phyloP scores from a whole-genome alignment of 2,113 vertebrate genomes.

The Lycaon pictus region DNA sequence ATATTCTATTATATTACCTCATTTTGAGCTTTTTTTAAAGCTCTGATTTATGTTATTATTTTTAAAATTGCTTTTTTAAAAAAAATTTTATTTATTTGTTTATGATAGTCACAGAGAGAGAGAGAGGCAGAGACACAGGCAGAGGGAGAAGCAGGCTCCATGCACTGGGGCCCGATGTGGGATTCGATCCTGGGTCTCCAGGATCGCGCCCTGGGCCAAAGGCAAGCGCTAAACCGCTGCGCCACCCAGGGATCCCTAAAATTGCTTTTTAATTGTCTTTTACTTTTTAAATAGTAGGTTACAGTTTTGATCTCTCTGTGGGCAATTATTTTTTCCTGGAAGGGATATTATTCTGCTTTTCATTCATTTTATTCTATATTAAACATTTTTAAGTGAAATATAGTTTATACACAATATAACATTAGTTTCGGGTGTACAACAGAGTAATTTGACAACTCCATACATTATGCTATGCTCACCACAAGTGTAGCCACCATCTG shows the following conservation, averaged over 20 bases:
- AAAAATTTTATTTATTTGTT: too few species aligned
- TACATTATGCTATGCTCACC: background rate
- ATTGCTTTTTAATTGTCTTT: background rate
- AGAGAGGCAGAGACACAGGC: too few species aligned
- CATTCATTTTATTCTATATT: background rate
- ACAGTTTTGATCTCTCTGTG: slow-evolving; percentile 47
- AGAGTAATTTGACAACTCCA: background rate
- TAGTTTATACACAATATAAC: background rate
- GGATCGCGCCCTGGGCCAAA: too few species aligned
- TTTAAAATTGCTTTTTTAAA: background rate
- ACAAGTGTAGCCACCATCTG: background rate
- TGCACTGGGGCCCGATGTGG: too few species aligned
- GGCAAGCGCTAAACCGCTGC: too few species aligned
- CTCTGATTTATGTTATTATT: slow-evolving; percentile 15
- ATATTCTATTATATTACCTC: background rate
- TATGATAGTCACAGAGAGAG: too few species aligned
- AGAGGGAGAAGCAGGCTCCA: too few species aligned
- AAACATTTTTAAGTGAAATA: background rate
- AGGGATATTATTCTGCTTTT: background rate
- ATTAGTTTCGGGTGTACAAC: background rate
- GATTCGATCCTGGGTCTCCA: too few species aligned
- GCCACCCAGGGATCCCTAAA: too few species aligned
- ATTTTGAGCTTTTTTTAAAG: background rate
- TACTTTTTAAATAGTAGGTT: slow-evolving; percentile 20
- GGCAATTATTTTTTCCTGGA: background rate